Evolutionary conservation across 1,140 invertebrate genomes (phyloP).

Genomic region (Aphidius gifuensis): DNA sequence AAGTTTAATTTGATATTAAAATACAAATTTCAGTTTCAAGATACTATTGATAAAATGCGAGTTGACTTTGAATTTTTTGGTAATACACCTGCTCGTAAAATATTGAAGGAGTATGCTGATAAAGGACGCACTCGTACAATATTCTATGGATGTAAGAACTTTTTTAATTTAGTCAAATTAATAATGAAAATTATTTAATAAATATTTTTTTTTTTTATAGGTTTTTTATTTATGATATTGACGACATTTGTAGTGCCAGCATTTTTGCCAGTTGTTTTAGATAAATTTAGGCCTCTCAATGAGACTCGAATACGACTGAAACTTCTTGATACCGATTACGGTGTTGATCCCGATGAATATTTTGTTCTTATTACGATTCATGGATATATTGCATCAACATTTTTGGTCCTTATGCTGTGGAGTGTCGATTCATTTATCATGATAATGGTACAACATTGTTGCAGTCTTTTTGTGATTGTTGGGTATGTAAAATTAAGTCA

Average conservation of each 20-base stretch:
- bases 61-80: too few relatives aligned
- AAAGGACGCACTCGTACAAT: too few relatives aligned
- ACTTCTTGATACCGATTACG: neutral
- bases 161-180: too few relatives aligned
- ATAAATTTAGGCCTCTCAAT: neutral
- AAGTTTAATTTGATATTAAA: too few relatives aligned
- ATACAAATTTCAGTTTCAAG: too few relatives aligned
- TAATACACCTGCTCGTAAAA: too few relatives aligned
- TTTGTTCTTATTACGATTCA: neutral
- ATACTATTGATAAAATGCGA: too few relatives aligned
- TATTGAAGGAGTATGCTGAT: too few relatives aligned
- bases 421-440: neutral
- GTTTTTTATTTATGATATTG: too few relatives aligned
- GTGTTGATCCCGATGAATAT: neutral
- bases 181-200: too few relatives aligned
- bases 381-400: neutral
- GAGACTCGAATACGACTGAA: neutral
- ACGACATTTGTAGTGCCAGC: neutral
- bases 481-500: neutral
- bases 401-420: neutral
- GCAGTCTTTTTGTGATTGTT: neutral
- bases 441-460: conserved; percentile 1
- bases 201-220: too few relatives aligned
- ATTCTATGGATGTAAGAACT: too few relatives aligned
- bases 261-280: neutral